Evolutionary conservation across 2,113 vertebrate genomes (phyloP).

Genomic region (Scomber colias): DNA sequence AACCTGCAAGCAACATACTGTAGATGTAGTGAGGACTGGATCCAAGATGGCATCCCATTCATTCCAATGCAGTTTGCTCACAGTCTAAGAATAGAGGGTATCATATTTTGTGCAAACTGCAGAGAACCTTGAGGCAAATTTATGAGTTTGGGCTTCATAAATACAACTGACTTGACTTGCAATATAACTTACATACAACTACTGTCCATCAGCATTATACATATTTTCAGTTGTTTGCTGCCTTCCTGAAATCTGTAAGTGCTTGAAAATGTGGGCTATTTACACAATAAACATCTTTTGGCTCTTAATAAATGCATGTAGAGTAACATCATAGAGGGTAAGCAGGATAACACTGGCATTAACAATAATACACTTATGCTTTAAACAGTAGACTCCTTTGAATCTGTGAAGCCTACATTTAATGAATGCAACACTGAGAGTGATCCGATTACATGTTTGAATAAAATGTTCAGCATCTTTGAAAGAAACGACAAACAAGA

Average conservation of each 20-base stretch:
- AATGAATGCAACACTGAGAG: neutral
- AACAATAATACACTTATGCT: neutral
- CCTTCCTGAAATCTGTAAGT: no score
- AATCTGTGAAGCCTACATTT: neutral
- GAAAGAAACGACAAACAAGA: slow-evolving; percentile 15
- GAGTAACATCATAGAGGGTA: neutral
- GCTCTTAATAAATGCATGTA: neutral
- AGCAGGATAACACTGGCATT: neutral
- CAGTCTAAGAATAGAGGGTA: no score
- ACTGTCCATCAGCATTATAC: no score
- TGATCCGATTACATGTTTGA: slow-evolving; percentile 25
- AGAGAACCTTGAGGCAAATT: no score
- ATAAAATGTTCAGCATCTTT: slow-evolving; percentile 15
- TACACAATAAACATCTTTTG: neutral
- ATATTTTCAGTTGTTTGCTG: no score
- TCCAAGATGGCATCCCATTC: no score
- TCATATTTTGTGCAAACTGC: no score
- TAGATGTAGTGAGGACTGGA: neutral
- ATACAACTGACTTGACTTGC: no score
- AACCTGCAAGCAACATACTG: neutral
- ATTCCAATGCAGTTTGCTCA: no score
- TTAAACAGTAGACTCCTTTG: neutral
- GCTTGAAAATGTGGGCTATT: neutral
- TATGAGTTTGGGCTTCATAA: no score
- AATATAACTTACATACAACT: no score